Conservation (phyloP, 2,113 vertebrate genomes). For the Rhabdornis inornatus region DNA sequence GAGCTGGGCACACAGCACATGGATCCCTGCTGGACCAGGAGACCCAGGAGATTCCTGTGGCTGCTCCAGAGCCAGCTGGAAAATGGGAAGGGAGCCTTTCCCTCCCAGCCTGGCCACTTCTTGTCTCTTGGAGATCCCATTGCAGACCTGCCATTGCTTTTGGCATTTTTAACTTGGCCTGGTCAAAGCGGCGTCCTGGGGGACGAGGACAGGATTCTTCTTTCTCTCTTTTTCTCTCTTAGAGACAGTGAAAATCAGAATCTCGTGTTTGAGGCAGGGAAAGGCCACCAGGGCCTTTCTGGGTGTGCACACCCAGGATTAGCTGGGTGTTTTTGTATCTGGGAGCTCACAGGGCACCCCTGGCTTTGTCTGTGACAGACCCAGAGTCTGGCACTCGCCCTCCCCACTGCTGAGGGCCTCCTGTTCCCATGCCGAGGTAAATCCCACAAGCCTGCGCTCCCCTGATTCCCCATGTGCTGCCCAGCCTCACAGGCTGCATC, state of each 20-base stretch:
- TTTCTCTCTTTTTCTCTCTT: neutral
- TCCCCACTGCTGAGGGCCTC: neutral
- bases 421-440: neutral
- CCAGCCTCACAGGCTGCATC: neutral
- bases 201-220: neutral
- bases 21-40: neutral
- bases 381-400: neutral
- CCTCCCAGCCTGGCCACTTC: neutral
- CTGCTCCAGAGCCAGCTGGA: neutral
- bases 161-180: neutral
- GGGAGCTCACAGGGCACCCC: neutral
- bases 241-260: neutral
- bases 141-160: neutral
- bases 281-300: neutral
- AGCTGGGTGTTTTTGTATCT: neutral
- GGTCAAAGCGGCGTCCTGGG: neutral
- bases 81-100: neutral
- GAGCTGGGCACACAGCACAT: neutral
- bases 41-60: neutral
- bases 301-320: rapidly evolving
- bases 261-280: neutral
- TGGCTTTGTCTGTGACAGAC: neutral
- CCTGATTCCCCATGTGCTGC: neutral
- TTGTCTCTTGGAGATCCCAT: neutral
- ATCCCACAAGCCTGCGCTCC: neutral